Base-by-base conservation (phyloP, 1,140 invertebrate species). In the Drosophila virilis region DNA sequence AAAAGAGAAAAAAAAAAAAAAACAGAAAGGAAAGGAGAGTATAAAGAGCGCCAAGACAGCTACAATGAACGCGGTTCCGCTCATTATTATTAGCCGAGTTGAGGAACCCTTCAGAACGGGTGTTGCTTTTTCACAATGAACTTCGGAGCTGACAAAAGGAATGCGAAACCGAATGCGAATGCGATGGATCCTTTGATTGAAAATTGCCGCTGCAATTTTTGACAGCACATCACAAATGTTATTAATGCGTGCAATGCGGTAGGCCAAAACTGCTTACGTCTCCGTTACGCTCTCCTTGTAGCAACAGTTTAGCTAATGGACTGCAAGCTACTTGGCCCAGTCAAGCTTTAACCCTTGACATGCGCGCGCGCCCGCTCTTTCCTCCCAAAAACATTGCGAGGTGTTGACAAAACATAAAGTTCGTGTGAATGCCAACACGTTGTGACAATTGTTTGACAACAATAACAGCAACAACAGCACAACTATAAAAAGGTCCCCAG, bases 371-470 rank as follows among this genome's bases (percentile, higher is more conserved):
- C n/a, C 33, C n/a, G 46, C 22, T 28, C 22, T 28, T 28, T 28
- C 22, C 22, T 28, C 22, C 22, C 22, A 5, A 32, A 57, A 62
- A 71, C 55, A 69, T 61, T 48, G 32, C 22, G 55, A 91, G 88
- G 88, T 91, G 88, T 90, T 84, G 80, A 77, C 79, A 74, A 81
- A 91, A 91, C 88, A 91, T 85, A 91, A 85, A 91, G 84, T 91
- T 91, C 88, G 88, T 91, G 88, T 91, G 88, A 91, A 91, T 91
- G 74, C 88, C 89, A 80, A 91, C 88, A 91, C 88, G 89, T 74
- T 91, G 88, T 78, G 85, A 89, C 85, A 89, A 89, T 80, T 89
- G 84, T 83, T 88, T 88, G 80, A 89, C 84, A 89, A 83, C 79
- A 82, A 64, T 67, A 51, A 52, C 72, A 66, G 50, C 57, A 68